Base-by-base conservation (phyloP, 2,113 vertebrate genomes). In the Centropus unirufus region DNA sequence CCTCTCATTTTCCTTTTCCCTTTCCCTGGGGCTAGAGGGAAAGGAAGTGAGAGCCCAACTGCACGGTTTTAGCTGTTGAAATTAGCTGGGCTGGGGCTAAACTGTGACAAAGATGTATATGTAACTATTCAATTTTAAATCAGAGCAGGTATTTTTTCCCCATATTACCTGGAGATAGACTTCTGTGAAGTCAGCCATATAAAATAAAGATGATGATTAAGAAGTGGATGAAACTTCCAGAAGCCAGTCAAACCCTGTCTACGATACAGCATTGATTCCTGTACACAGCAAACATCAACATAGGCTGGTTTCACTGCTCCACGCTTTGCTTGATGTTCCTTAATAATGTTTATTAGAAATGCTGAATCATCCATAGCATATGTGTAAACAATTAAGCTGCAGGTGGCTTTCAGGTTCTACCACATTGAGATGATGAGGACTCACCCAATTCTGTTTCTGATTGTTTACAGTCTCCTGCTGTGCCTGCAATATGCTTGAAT, bases 391-490 rank as follows among this genome's bases (percentile, higher is more conserved):
- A 12, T 80, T 84, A 57, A 78, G 32, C 46, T 70, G 51, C 42
- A 89, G 74, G 67, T 90, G 44, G 74, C 95, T 91, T 83, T 94
- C 83, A 84, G 82, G 49, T 93, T 76, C 79, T 91, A 59, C 90
- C 86, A 92, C 87, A 93, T 66, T 64, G 92, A 92, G 97, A 97
- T 97, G 97, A 49, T 96, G 89, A 96, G 78, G 95, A 91, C 96
- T 87, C 87, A 66, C 66, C 46, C 84, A 96, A 1, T 96, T 97
- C 94, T 75, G 73, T 96, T 95, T 97, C 93, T 92, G 96, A 97
- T 98, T 98, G 98, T 98, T 98, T 98, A 98, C 97, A 97, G 62
- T 97, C 93, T 96, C 97, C 95, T 96, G 97, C 97, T 97, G 98
- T 96, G 95, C 96, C 90, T 86, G 81, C 96, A 95, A 96, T 96